phyloP scores from a whole-genome alignment of 2,888 invertebrate species.

The Tridacna crocea region DNA sequence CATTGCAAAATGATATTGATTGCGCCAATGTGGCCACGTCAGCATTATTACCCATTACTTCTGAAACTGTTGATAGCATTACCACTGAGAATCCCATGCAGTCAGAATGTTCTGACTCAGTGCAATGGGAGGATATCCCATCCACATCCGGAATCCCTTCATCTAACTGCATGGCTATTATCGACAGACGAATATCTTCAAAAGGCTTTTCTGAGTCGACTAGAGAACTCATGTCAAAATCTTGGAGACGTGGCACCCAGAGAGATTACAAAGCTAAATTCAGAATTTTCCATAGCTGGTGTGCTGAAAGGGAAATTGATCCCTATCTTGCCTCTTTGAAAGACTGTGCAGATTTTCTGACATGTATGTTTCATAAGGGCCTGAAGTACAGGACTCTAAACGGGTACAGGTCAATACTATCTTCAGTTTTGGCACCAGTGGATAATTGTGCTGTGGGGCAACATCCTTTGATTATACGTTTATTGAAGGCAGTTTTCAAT shows the following conservation, averaged over 20 bases:
- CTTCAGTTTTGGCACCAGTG: slow-evolving; percentile 16
- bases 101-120: neutral
- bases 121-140: slow-evolving; percentile 5
- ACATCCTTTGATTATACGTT: neutral
- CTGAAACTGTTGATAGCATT: slow-evolving; percentile 29
- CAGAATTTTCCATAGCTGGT: slow-evolving; percentile 38
- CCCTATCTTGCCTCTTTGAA: slow-evolving; percentile 38
- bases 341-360: slow-evolving; percentile 36
- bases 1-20: slow-evolving; percentile 44
- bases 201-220: too few relatives aligned
- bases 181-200: too few relatives aligned
- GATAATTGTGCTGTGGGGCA: neutral
- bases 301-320: slow-evolving; percentile 37
- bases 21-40: slow-evolving; percentile 38
- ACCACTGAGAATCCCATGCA: slow-evolving; percentile 26
- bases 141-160: too few relatives aligned
- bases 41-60: slow-evolving; percentile 39
- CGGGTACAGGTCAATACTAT: slow-evolving; percentile 37
- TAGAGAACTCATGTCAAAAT: slow-evolving; percentile 11
- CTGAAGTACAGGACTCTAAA: too few relatives aligned
- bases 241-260: too few relatives aligned
- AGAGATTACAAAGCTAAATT: slow-evolving; percentile 28
- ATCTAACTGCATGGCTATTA: slow-evolving; percentile 40
- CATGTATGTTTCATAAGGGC: slow-evolving; percentile 9
- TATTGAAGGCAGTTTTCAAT: slow-evolving; percentile 2